Percentiles rank a stretch among this genome's conserved stretches.
phyloP scores from a whole-genome alignment of 2,113 vertebrate genomes.

The Danio rerio region DNA sequence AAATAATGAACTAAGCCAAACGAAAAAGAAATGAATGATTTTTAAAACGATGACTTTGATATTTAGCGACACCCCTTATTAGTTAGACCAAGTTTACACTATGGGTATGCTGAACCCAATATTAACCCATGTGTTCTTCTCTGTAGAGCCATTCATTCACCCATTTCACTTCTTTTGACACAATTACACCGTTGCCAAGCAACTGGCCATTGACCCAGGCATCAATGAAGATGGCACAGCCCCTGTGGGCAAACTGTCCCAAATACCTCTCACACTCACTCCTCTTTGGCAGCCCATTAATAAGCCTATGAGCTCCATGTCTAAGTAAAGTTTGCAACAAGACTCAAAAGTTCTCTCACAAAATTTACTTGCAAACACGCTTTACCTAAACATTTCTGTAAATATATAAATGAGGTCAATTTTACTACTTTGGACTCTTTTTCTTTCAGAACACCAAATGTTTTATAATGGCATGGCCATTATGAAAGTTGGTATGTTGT shows the following conservation, averaged over 20 bases:
- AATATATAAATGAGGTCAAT: too few species aligned
- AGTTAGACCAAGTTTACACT: too few species aligned
- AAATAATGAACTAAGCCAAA: too few species aligned
- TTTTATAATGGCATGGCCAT: not conserved
- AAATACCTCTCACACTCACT: conserved; percentile 49
- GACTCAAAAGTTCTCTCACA: too few species aligned
- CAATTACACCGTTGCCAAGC: conserved; percentile 62
- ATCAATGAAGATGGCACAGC: conserved; percentile 51
- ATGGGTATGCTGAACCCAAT: not conserved
- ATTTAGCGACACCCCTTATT: too few species aligned
- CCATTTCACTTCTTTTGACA: conserved; percentile 52
- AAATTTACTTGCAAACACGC: too few species aligned
- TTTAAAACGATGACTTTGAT: too few species aligned
- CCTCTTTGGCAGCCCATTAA: conserved; percentile 18
- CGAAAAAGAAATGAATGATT: too few species aligned
- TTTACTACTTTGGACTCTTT: too few species aligned
- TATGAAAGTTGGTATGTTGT: not conserved
- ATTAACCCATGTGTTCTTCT: conserved; percentile 20
- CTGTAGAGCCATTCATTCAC: conserved; percentile 41
- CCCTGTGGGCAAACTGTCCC: conserved; percentile 61
- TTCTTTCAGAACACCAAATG: too few species aligned
- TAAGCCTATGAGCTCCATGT: not conserved
- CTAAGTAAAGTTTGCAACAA: not conserved
- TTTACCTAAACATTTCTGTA: too few species aligned
- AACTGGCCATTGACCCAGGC: conserved; percentile 55